phyloP scores from a whole-genome alignment of 1,140 invertebrate genomes.

The Lerema accius region DNA sequence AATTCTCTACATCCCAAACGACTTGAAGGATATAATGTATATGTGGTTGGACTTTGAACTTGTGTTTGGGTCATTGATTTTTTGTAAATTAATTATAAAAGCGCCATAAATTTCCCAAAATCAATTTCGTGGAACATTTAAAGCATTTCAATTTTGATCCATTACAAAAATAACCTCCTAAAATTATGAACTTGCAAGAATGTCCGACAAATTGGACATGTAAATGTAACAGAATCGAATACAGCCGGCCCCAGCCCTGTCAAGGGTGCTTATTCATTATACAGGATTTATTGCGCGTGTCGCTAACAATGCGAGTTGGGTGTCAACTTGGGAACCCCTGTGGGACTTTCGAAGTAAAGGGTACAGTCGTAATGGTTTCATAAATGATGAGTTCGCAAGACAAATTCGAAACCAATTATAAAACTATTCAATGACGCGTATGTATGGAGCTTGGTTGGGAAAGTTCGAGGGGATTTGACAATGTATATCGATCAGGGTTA shows the following conservation, averaged over 20 bases:
- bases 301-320: slow-evolving; percentile 27
- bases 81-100: no score
- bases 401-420: slow-evolving; percentile 9
- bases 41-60: no score
- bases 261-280: slow-evolving; percentile 29
- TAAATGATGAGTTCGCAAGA: slow-evolving; percentile 1
- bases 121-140: no score
- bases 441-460: not conserved
- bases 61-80: no score
- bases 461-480: not conserved
- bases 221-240: not conserved
- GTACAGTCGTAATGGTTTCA: not conserved
- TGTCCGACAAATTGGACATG: not conserved
- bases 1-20: no score
- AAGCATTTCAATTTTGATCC: no score
- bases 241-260: not conserved
- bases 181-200: not conserved
- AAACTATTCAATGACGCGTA: not conserved
- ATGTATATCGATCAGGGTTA: not conserved
- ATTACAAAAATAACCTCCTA: no score
- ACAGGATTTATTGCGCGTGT: slow-evolving; percentile 30
- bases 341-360: slow-evolving; percentile 7
- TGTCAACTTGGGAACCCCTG: slow-evolving; percentile 20
- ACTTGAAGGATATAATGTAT: no score
- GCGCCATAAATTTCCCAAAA: no score